Base-by-base conservation (phyloP, 2,888 invertebrate species). In the Heliothis peltigera region DNA sequence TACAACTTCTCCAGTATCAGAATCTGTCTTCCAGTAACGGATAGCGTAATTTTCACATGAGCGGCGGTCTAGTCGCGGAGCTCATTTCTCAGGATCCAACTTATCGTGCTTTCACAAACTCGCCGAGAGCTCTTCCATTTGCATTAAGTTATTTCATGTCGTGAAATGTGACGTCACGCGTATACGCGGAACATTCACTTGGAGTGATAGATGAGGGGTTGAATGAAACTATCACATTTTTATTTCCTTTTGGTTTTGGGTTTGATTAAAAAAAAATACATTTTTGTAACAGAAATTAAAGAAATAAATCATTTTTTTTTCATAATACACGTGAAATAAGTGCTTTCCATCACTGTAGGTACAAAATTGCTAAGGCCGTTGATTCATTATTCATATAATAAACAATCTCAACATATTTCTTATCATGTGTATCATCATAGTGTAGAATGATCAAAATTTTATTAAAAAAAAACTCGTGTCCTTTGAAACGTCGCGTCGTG, bases 1-100 rank as follows among this genome's bases (percentile, higher is more conserved):
- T 4, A 42, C 42, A 51, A 47, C 21, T 43, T 52, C 21, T 22
- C 39, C 21, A 64, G 69, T 56, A 78, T 73, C 79, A 44, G 39
- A 49, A 78, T 77, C 79, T 79, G 80, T 80, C 80, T 76, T 77
- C 68, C 65, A 75, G 84, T 86, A 85, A 87, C 75, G 75, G 84
- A 89, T 86, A 81, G 80, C 60, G 77, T 75, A 79, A 84, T 85
- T 82, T 84, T 79, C 70, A 65, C 67, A 72, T 66, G 79, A 61
- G 64, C 71, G 64, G 60, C 49, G 32, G 22, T 47, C 66, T 76
- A 49, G 62, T 65, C 73, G 58, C 57, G 25, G 68, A 70, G 71
- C 83, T 85, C 87, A 87, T 89, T 89, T 85, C 84, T 89, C 88
- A 89, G 86, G 86, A 86, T 88, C 77, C 83, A 83, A 87, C 78